Evolutionary conservation across 2,113 vertebrate genomes (phyloP).

Genomic region (Grallaria varia): DNA sequence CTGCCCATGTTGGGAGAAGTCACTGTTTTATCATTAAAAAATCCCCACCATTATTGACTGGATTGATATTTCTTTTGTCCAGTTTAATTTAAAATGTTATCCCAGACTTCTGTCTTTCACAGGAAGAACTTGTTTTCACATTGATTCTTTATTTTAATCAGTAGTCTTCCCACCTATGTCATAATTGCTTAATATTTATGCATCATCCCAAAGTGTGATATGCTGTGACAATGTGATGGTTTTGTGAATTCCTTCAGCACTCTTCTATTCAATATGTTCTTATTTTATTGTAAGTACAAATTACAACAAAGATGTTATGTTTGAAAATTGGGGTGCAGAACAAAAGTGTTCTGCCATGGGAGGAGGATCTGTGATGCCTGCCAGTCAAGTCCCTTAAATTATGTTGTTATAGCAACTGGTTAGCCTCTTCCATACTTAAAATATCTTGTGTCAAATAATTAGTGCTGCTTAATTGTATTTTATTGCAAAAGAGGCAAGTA

Average conservation of each 20-base stretch:
- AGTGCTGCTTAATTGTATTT: constrained; percentile 35
- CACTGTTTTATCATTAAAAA: background rate
- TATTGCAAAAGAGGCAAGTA: constrained; percentile 19
- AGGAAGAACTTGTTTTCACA: background rate
- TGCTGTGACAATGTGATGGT: background rate
- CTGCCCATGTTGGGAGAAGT: background rate
- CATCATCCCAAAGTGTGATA: background rate
- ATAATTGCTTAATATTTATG: background rate
- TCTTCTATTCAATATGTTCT: background rate
- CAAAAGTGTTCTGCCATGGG: background rate
- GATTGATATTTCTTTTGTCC: background rate
- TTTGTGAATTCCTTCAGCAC: background rate
- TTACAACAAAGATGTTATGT: background rate
- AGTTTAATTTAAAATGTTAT: background rate
- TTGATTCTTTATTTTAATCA: background rate
- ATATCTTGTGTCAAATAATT: constrained; percentile 27
- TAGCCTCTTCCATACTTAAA: background rate
- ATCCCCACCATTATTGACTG: background rate
- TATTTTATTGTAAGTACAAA: background rate
- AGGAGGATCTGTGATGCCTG: background rate
- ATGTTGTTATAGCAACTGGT: constrained; percentile 19
- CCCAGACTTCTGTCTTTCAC: background rate
- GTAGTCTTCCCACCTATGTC: background rate
- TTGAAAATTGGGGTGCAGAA: background rate
- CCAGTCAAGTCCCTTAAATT: background rate